These are phyloP conservation scores for Cichlasoma orientale DNA, from an alignment of 2,797 vertebrate genomes.

Conservation along the genomic window DNA sequence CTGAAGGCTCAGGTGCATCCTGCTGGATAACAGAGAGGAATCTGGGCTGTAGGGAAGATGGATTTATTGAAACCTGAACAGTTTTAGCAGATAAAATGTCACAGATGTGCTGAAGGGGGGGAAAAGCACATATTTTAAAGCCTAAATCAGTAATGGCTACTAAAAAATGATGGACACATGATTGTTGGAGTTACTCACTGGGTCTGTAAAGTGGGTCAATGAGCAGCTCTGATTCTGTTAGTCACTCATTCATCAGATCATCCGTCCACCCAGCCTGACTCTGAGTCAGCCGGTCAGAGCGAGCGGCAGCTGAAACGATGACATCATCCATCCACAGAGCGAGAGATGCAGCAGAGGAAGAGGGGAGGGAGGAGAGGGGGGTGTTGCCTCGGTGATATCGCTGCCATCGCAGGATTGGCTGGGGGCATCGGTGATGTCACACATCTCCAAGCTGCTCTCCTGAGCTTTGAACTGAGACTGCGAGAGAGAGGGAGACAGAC, in stretches of 20 bases:
- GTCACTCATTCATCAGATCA: neutral
- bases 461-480: constrained; percentile 87
- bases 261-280: neutral
- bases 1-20: neutral
- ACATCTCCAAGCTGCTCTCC: constrained; percentile 91
- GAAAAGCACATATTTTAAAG: neutral
- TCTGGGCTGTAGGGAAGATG: neutral
- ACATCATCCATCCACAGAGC: constrained; percentile 65
- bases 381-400: constrained; percentile 87
- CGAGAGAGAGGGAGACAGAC: constrained; percentile 9
- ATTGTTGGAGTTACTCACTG: neutral
- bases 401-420: constrained; percentile 86
- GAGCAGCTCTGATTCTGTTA: neutral
- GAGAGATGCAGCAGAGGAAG: constrained; percentile 62
- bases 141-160: too few species aligned
- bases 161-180: accelerated
- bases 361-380: constrained; percentile 59
- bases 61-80: neutral
- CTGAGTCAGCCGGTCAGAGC: neutral
- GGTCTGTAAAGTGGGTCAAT: neutral
- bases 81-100: neutral
- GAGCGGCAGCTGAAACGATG: constrained; percentile 54
- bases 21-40: neutral
- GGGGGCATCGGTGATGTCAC: constrained; percentile 87
- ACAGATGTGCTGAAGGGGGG: neutral